Conservation (phyloP, 2,113 vertebrate species). For the Entelurus aequoreus region DNA sequence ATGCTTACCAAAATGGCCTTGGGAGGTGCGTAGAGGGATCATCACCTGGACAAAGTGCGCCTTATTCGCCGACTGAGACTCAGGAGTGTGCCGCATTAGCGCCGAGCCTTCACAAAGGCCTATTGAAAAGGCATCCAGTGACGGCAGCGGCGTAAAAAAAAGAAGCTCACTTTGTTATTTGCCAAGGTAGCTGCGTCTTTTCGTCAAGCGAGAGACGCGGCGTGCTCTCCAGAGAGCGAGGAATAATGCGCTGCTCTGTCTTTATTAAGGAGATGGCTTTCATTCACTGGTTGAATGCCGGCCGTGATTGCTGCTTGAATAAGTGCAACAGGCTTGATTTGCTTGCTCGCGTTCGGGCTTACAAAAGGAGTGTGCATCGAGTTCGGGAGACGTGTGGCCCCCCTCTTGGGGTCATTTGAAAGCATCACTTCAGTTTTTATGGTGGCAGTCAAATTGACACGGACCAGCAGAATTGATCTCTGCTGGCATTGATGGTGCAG, state of each 20-base stretch:
- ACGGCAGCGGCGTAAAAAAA: constrained; percentile 44
- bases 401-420: not conserved
- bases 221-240: constrained; percentile 37
- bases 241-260: constrained; percentile 33
- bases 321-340: constrained; percentile 35
- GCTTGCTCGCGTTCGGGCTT: constrained; percentile 23
- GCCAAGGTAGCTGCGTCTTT: constrained; percentile 52
- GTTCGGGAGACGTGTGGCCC: constrained; percentile 4
- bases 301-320: constrained; percentile 37
- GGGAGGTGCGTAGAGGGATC: constrained; percentile 26
- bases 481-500: no score
- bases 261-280: constrained; percentile 45
- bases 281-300: constrained; percentile 41
- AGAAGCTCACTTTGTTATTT: constrained; percentile 32
- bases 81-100: constrained; percentile 26
- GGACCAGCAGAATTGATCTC: constrained; percentile 11
- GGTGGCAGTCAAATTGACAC: not conserved
- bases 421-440: not conserved
- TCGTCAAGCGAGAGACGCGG: constrained; percentile 35
- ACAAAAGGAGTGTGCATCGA: constrained; percentile 2
- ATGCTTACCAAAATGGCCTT: constrained; percentile 26
- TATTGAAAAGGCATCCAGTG: constrained; percentile 46
- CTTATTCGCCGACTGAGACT: constrained; percentile 12
- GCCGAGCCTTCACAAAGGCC: constrained; percentile 39
- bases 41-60: constrained; percentile 20